These are phyloP conservation scores for Thaleichthys pacificus DNA, from an alignment of 2,797 vertebrate genomes.

Conservation along the genomic window DNA sequence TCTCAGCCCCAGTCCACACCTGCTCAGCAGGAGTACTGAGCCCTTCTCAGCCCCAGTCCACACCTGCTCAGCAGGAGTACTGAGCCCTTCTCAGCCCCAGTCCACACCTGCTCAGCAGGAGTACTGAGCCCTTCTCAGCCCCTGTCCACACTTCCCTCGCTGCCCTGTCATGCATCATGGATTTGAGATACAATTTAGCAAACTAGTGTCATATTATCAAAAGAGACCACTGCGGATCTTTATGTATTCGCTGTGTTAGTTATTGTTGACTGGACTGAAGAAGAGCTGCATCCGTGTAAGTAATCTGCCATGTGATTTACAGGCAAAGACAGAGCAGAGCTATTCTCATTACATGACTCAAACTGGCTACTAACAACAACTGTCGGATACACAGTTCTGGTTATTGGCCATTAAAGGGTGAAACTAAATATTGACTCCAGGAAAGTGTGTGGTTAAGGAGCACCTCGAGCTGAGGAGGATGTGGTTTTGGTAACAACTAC, in stretches of 20 bases:
- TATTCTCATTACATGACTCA: constrained; percentile 64
- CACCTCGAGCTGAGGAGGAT: not conserved
- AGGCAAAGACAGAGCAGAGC: constrained; percentile 11
- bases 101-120: no score
- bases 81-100: no score
- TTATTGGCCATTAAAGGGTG: constrained; percentile 10
- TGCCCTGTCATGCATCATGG: no score
- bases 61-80: no score
- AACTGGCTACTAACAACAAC: constrained; percentile 31
- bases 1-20: no score
- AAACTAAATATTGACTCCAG: no score
- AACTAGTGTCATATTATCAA: no score
- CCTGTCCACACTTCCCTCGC: constrained; percentile 14
- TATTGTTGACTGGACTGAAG: constrained; percentile 34
- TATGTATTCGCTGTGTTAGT: not conserved
- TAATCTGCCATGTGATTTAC: constrained; percentile 12
- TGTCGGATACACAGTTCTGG: constrained; percentile 15
- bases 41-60: no score
- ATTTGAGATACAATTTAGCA: no score
- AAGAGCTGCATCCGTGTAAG: constrained; percentile 7
- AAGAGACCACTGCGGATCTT: no score
- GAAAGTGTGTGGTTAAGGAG: not conserved
- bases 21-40: no score
- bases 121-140: no score
- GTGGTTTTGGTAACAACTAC: not conserved